Base-by-base conservation (phyloP, 2,797 vertebrate genomes). In the Semaprochilodus insignis region DNA sequence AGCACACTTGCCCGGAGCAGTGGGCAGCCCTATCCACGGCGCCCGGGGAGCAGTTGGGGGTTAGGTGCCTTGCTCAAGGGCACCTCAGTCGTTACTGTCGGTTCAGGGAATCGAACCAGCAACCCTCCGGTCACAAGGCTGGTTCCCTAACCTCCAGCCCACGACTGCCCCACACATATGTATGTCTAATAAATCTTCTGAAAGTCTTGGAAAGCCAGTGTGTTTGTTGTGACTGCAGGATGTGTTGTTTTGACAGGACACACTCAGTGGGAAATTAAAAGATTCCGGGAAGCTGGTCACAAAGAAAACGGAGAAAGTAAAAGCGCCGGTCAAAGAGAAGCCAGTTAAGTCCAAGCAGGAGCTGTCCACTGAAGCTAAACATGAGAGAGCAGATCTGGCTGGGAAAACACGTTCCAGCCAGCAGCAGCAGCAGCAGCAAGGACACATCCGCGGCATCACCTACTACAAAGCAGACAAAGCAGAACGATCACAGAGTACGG, bases 391-490 rank as follows among this genome's bases (percentile, higher is more conserved):
- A 0, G 94, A 93, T 72, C 94, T 96, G 17, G 95, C 95, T 0
- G 83, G 92, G 88, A 98, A 95, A 91, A 92, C 95, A 83, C 96
- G 93, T 78, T 88, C 93, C 0, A 85, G 81, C 1, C 92, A 90
- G 0, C 95, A 96, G 1, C 31, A 90, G 0, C 95, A 96, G 1
- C 31, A 31, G 77, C 96, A 97, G 91, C 96, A 96, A 0, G 95
- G 96, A 0, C 93, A 97, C 81, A 92, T 97, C 83, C 93, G 97
- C 59, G 96, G 97, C 83, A 94, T 99, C 91, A 98, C 97, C 0
- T 99, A 99, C 94, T 99, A 99, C 94, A 99, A 99, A 91, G 95
- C 97, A 0, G 91, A 93, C 86, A 95, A 93, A 84, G 85, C 52
- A 67, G 76, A 65, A 2, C 2, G 70, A 11, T 19, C 48, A 23